Evolutionary conservation across 92 coral and sea anemone species (phyloP).

Genomic region (Actinernus sp.): DNA sequence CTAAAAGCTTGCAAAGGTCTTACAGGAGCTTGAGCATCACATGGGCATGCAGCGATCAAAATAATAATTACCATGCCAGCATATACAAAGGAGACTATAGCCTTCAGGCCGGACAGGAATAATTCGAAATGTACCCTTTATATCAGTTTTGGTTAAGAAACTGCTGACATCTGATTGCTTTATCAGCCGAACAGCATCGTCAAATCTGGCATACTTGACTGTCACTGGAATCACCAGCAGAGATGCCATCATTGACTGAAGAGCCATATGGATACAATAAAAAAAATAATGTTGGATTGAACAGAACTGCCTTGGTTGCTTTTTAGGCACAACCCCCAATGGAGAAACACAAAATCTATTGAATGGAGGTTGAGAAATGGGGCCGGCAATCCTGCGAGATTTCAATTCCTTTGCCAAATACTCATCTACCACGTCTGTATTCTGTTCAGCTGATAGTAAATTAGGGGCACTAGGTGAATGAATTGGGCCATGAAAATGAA

Average conservation of each 20-base stretch:
- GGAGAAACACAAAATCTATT: conserved; percentile 54
- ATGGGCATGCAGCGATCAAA: conserved; percentile 47
- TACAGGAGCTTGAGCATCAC: conserved; percentile 63
- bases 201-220: conserved; percentile 36
- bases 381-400: conserved; percentile 56
- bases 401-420: conserved; percentile 52
- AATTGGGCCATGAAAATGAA: conserved; percentile 37
- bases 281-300: conserved; percentile 63
- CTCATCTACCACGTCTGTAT: conserved; percentile 30
- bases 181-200: conserved; percentile 34
- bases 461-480: conserved; percentile 10
- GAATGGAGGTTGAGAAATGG: conserved; percentile 67
- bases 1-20: conserved; percentile 58
- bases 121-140: conserved; percentile 59
- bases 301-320: conserved; percentile 51
- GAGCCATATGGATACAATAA: conserved; percentile 62
- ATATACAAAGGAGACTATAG: conserved; percentile 37
- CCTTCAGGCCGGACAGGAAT: conserved; percentile 47
- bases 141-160: conserved; percentile 53
- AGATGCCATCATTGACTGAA: conserved; percentile 66
- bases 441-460: conserved; percentile 29
- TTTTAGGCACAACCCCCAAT: conserved; percentile 64
- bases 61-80: conserved; percentile 36
- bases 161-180: conserved; percentile 31
- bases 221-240: conserved; percentile 33